phyloP scores from a whole-genome alignment of 2,797 vertebrate genomes.

The Cichlasoma orientale region DNA sequence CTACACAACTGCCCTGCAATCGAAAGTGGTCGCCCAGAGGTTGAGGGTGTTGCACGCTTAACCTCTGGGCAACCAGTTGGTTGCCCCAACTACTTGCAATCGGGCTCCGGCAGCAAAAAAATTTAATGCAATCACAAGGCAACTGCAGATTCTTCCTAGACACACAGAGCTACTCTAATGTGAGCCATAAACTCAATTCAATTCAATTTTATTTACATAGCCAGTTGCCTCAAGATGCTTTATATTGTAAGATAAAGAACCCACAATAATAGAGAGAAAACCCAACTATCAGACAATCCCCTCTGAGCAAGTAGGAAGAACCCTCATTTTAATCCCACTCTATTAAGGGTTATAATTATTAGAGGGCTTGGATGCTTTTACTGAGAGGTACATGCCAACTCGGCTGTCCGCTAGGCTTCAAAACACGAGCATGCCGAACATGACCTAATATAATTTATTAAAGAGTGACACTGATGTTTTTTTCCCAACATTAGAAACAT shows the following conservation, averaged over 20 bases:
- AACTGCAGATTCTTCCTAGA: too few relatives aligned
- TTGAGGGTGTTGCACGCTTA: not conserved
- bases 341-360: not conserved
- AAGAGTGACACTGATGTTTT: not conserved
- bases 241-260: too few relatives aligned
- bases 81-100: not conserved
- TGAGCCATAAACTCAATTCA: too few relatives aligned
- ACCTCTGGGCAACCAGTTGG: not conserved
- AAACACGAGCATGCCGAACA: too few relatives aligned
- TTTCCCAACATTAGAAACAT: not conserved
- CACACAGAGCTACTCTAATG: too few relatives aligned
- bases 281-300: too few relatives aligned
- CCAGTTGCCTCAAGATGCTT: too few relatives aligned
- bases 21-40: not conserved
- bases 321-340: too few relatives aligned
- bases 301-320: too few relatives aligned
- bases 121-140: not conserved
- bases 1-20: not conserved
- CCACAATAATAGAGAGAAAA: too few relatives aligned
- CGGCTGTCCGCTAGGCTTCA: not conserved
- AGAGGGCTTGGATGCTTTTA: not conserved
- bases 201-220: too few relatives aligned
- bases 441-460: too few relatives aligned
- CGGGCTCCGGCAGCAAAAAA: not conserved
- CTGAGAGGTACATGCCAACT: not conserved